These are phyloP conservation scores for Cantharis nigra DNA, from an alignment of 2,888 invertebrate species.

Conservation along the genomic window DNA sequence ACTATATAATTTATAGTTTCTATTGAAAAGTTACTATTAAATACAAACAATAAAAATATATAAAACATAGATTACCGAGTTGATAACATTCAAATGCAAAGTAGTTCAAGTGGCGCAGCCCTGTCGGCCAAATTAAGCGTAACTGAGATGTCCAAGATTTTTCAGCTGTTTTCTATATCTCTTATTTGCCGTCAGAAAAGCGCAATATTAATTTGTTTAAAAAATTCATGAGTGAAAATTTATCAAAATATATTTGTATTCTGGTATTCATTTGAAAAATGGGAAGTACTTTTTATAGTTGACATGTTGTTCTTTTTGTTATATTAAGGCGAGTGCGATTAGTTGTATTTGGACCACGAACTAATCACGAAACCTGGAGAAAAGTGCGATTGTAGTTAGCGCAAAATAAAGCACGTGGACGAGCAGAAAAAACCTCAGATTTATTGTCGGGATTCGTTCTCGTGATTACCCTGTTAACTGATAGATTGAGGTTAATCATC, in stretches of 20 bases:
- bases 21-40: too few relatives aligned
- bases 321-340: constrained; percentile 9
- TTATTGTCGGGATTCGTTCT: constrained; percentile 25
- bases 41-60: too few relatives aligned
- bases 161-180: too few relatives aligned
- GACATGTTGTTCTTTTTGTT: constrained; percentile 14
- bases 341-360: constrained; percentile 19
- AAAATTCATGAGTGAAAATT: neutral
- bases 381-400: constrained; percentile 20
- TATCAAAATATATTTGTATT: constrained; percentile 9
- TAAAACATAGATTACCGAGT: too few relatives aligned
- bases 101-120: too few relatives aligned
- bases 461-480: constrained; percentile 29
- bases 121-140: too few relatives aligned
- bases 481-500: constrained; percentile 30
- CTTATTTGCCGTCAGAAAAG: neutral
- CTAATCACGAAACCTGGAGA: constrained; percentile 26
- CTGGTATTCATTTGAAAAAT: constrained; percentile 16
- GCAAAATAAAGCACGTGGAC: constrained; percentile 26
- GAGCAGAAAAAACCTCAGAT: constrained; percentile 26
- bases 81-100: neutral
- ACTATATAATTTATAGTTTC: too few relatives aligned
- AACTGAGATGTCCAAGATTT: too few relatives aligned
- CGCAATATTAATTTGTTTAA: neutral
- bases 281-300: neutral